These are phyloP conservation scores for Thamnophis elegans DNA, from an alignment of 2,797 vertebrate species.

Conservation along the genomic window DNA sequence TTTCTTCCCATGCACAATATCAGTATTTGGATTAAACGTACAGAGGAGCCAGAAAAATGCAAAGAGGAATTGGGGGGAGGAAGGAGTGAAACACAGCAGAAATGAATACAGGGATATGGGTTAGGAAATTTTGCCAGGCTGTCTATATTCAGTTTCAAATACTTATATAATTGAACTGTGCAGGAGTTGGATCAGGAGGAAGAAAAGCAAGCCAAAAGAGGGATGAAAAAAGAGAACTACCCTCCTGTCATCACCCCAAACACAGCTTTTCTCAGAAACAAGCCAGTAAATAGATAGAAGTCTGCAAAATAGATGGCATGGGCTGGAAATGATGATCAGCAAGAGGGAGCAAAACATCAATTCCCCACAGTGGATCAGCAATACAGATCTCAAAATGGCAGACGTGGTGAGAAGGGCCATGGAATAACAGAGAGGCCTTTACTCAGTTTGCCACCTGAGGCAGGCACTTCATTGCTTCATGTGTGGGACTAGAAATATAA, in stretches of 20 bases:
- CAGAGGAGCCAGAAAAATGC: neutral
- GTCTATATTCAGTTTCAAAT: neutral
- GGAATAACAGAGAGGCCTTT: neutral
- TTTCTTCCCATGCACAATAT: neutral
- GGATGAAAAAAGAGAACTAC: neutral
- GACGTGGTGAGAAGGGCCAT: neutral
- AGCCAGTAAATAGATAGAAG: neutral
- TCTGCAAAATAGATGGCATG: neutral
- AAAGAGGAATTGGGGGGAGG: neutral
- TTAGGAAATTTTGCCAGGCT: neutral
- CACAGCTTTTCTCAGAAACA: neutral
- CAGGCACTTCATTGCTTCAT: neutral
- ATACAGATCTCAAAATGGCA: neutral
- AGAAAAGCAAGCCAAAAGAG: neutral
- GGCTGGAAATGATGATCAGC: neutral
- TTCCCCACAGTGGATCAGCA: neutral
- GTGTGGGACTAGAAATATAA: neutral
- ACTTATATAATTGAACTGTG: neutral
- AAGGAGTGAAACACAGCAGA: neutral
- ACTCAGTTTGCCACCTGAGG: neutral
- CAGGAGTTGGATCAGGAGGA: neutral
- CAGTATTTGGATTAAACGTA: neutral
- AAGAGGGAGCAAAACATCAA: neutral
- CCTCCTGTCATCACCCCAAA: neutral
- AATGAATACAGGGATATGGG: neutral